Evolutionary conservation across 2,797 vertebrate species (phyloP).

Genomic region (Tiaroga cobitis): DNA sequence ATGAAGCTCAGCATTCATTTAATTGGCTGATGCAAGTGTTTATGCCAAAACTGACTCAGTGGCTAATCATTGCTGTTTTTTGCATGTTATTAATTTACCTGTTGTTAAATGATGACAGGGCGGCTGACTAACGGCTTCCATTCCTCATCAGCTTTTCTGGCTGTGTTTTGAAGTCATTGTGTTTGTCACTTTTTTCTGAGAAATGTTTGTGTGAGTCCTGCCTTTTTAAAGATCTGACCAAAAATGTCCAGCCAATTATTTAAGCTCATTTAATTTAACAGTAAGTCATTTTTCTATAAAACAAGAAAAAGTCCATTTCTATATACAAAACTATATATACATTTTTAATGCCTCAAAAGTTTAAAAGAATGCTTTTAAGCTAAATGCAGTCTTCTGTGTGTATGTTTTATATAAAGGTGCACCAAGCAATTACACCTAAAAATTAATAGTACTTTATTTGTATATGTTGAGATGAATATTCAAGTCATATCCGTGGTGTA

Average conservation of each 20-base stretch:
- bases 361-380: neutral
- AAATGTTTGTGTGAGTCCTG: constrained; percentile 45
- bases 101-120: constrained; percentile 44
- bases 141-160: constrained; percentile 51
- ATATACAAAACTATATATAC: neutral
- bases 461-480: neutral
- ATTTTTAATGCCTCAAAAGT: neutral
- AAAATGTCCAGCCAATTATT: neutral
- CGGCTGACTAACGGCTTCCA: constrained; percentile 44
- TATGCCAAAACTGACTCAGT: constrained; percentile 29
- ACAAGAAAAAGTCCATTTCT: neutral
- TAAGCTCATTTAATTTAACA: neutral
- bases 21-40: constrained; percentile 23
- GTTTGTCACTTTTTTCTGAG: constrained; percentile 43
- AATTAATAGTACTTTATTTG: neutral
- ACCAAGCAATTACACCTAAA: neutral
- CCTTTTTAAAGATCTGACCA: constrained; percentile 42
- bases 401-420: constrained; percentile 5
- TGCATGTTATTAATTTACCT: constrained; percentile 45
- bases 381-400: neutral
- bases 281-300: neutral
- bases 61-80: constrained; percentile 20
- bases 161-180: constrained; percentile 47
- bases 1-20: constrained; percentile 19
- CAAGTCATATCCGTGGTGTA: neutral